A percentile compares a stretch with the other conserved stretches of the same genome.
phyloP scores from a whole-genome alignment of 2,113 vertebrate genomes.

The Ochotona curzoniae region DNA sequence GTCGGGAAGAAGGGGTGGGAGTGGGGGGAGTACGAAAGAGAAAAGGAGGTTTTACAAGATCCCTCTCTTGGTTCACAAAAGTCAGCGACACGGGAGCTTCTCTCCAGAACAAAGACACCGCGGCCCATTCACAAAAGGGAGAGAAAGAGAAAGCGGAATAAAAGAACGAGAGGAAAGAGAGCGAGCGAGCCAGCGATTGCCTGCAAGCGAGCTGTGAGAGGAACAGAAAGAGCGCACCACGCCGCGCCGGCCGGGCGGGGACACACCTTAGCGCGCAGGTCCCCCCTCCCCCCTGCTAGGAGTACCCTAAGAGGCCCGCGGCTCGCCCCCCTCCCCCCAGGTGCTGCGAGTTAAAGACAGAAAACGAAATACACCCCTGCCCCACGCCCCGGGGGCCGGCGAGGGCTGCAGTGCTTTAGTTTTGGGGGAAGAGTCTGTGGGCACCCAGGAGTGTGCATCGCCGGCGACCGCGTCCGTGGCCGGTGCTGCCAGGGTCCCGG shows the following conservation, averaged over 20 bases:
- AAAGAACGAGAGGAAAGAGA: slow-evolving; percentile 62
- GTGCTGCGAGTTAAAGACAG: not conserved
- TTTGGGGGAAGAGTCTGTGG: not conserved
- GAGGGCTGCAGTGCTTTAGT: not conserved
- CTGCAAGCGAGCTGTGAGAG: not conserved
- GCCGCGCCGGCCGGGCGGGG: not conserved
- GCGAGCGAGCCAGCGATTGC: not conserved
- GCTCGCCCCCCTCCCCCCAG: not conserved
- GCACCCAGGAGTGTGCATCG: not conserved
- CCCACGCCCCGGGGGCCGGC: not conserved
- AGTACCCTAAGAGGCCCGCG: not conserved
- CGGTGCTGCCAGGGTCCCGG: not conserved
- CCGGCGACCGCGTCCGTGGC: not conserved
- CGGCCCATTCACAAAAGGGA: slow-evolving; percentile 87
- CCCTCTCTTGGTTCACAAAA: slow-evolving; percentile 87
- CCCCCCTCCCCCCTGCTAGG: not conserved
- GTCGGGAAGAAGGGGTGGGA: slow-evolving; percentile 74
- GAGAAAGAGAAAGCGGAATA: slow-evolving; percentile 64
- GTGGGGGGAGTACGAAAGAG: slow-evolving; percentile 55
- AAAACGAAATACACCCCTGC: slow-evolving; percentile 41
- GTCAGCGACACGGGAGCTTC: slow-evolving; percentile 89
- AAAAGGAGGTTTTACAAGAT: slow-evolving; percentile 83
- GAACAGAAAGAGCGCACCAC: slow-evolving; percentile 44
- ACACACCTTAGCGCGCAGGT: slow-evolving; percentile 35
- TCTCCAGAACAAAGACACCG: slow-evolving; percentile 87